phyloP scores from a whole-genome alignment of 2,113 vertebrate genomes.

The Nyctibius bracteatus region DNA sequence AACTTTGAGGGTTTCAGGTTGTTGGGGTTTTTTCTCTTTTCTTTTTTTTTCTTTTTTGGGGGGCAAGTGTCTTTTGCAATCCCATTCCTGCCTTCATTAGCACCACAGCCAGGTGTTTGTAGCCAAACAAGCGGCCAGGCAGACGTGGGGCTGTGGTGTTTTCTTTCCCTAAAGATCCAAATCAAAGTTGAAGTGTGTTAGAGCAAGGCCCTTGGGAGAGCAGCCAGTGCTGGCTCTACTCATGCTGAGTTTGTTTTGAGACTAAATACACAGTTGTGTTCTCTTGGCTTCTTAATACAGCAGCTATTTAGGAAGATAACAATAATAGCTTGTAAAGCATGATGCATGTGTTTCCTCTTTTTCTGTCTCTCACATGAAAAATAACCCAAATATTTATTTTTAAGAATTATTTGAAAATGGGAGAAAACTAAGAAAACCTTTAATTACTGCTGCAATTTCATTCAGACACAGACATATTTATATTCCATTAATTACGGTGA shows the following conservation, averaged over 20 bases:
- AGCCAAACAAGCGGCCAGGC: not conserved
- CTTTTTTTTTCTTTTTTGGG: not conserved
- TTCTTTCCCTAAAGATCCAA: not conserved
- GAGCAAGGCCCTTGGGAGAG: not conserved
- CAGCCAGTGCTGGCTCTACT: not conserved
- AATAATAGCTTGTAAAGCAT: not conserved
- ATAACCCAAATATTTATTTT: conserved; percentile 1
- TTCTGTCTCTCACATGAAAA: not conserved
- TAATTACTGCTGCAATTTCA: not conserved
- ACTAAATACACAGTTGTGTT: not conserved
- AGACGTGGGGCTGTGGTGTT: not conserved
- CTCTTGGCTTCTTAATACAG: conserved; percentile 2
- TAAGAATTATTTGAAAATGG: not conserved
- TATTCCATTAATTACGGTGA: not conserved
- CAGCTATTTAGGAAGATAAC: not conserved
- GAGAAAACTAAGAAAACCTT: not conserved
- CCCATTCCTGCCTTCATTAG: not conserved
- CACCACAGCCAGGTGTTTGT: not conserved
- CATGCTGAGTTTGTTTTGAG: not conserved
- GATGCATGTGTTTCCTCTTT: not conserved
- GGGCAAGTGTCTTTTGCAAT: not conserved
- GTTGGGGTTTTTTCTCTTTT: not conserved
- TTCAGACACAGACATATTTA: not conserved
- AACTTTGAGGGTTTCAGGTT: not conserved
- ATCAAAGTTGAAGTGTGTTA: not conserved